These are phyloP conservation scores for Stomatorhinus ivindoensis DNA, from an alignment of 2,113 vertebrate species.

Conservation along the genomic window DNA sequence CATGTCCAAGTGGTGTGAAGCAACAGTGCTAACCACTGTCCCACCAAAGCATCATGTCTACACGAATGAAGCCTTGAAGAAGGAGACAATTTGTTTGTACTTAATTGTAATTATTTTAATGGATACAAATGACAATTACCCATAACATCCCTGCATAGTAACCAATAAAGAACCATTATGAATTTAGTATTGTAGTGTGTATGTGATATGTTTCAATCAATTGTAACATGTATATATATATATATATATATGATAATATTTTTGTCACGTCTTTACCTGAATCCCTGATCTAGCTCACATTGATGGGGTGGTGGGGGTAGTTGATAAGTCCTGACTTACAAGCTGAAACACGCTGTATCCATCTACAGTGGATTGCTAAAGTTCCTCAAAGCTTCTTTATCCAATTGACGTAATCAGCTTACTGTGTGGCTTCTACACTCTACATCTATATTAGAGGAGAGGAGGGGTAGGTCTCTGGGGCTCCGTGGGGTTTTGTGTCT, in stretches of 20 bases:
- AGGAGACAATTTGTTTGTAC: neutral
- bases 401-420: constrained; percentile 68
- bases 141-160: neutral
- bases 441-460: constrained; percentile 47
- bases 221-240: neutral
- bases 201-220: neutral
- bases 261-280: neutral
- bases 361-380: constrained; percentile 51
- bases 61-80: neutral
- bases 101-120: neutral
- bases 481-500: constrained; percentile 28
- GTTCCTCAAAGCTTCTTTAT: constrained; percentile 58
- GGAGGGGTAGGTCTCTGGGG: constrained; percentile 44
- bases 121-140: neutral
- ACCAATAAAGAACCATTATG: neutral
- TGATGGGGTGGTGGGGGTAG: neutral
- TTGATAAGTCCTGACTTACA: constrained; percentile 29
- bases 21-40: neutral
- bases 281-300: constrained; percentile 6
- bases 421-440: constrained; percentile 51
- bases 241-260: neutral
- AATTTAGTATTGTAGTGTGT: neutral
- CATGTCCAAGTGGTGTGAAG: neutral
- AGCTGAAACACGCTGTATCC: constrained; percentile 30
- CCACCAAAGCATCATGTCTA: neutral